phyloP scores from a whole-genome alignment of 2,797 vertebrate species.

The Sebastes flavidus region DNA sequence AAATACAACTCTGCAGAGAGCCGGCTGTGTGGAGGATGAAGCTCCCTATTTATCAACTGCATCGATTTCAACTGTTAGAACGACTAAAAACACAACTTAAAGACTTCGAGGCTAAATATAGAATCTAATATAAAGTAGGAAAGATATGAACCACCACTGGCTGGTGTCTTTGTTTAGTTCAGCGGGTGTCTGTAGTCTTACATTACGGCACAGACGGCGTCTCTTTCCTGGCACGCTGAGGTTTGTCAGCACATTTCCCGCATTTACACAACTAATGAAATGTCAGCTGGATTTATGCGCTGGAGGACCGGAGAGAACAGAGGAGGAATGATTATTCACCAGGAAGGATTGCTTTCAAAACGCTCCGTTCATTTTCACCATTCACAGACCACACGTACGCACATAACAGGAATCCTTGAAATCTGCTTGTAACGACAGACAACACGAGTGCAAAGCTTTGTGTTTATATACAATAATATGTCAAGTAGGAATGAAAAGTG shows the following conservation, averaged over 20 bases:
- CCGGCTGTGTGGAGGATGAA: not conserved
- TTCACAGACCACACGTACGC: conserved; percentile 5
- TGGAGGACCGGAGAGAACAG: conserved; percentile 17
- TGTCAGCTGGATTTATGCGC: conserved; percentile 45
- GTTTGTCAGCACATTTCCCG: conserved; percentile 26
- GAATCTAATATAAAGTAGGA: not conserved
- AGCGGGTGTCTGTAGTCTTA: not conserved
- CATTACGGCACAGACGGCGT: not conserved
- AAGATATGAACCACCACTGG: not conserved
- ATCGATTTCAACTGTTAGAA: not conserved
- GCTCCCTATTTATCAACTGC: not conserved
- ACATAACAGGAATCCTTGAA: conserved; percentile 3
- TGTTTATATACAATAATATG: not conserved
- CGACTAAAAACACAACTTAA: not conserved
- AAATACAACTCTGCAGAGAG: not conserved
- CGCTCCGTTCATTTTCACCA: not conserved
- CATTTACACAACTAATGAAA: conserved; percentile 30
- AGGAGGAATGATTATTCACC: conserved; percentile 31
- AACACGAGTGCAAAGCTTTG: conserved; percentile 5
- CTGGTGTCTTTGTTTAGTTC: not conserved
- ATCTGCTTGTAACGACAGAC: conserved; percentile 7
- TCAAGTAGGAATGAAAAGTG: not conserved
- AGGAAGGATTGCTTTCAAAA: conserved; percentile 26
- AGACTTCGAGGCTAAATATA: not conserved
- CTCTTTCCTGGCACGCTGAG: conserved; percentile 21